phyloP scores from a whole-genome alignment of 1,140 invertebrate species.

The Pogonognathellus flavescens region DNA sequence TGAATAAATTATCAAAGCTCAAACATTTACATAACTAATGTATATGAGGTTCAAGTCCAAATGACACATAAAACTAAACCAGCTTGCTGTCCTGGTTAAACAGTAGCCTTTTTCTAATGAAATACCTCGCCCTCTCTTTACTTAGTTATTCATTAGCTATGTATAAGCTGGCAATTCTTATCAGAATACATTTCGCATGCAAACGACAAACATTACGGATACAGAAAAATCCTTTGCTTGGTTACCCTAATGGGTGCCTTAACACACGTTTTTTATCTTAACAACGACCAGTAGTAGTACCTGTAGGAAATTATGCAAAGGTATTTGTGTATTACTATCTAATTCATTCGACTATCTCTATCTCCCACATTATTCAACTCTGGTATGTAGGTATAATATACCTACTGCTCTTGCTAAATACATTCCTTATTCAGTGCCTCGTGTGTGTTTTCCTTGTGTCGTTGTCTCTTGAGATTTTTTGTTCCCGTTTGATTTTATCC shows the following conservation, averaged over 20 bases:
- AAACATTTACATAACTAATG: background rate
- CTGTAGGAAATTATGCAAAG: too few species aligned
- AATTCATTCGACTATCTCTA: background rate
- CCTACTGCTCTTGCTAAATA: background rate
- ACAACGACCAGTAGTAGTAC: background rate
- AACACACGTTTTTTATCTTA: constrained; percentile 34
- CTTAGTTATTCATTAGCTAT: background rate
- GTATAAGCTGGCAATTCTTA: background rate
- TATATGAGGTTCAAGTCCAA: constrained; percentile 43
- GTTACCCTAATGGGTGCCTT: background rate
- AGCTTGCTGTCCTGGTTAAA: background rate
- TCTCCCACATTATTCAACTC: background rate
- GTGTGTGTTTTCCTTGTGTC: too few species aligned
- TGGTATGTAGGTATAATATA: background rate
- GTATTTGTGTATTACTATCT: too few species aligned
- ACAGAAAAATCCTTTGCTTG: constrained; percentile 23
- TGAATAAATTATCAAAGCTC: background rate
- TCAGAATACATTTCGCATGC: background rate
- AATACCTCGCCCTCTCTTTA: background rate
- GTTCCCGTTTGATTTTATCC: background rate
- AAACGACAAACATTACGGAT: background rate
- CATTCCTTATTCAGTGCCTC: too few species aligned
- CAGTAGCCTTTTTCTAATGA: constrained; percentile 39
- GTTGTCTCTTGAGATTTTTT: background rate
- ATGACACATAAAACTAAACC: constrained; percentile 20